phyloP scores from a whole-genome alignment of 2,888 invertebrate species.

The Zhengitettix transpicula region DNA sequence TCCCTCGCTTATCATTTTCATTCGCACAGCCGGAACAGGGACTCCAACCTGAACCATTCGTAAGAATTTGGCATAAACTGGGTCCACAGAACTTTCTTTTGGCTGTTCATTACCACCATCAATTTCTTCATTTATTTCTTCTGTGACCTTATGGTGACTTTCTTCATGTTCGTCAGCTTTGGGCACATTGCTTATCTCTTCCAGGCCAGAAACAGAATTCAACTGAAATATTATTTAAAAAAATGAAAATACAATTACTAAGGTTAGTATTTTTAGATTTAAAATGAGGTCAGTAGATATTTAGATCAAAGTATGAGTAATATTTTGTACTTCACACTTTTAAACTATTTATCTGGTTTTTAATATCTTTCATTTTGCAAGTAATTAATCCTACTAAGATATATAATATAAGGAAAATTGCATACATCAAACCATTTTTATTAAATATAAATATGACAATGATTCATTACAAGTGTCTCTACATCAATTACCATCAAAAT shows the following conservation, averaged over 20 bases:
- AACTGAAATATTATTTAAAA: slow-evolving; percentile 23
- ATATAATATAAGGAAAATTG: too few relatives aligned
- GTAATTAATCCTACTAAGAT: too few relatives aligned
- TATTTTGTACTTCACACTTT: too few relatives aligned
- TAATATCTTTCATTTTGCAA: too few relatives aligned
- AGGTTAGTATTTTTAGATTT: background rate
- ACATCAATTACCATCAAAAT: too few relatives aligned
- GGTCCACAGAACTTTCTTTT: slow-evolving; percentile 27
- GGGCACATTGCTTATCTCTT: slow-evolving; percentile 11
- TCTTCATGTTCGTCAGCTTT: slow-evolving; percentile 3
- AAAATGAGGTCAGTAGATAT: too few relatives aligned
- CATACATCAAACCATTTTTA: too few relatives aligned
- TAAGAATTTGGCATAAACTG: slow-evolving; percentile 58
- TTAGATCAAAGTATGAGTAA: too few relatives aligned
- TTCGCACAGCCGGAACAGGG: slow-evolving; percentile 60
- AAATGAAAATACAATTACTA: background rate
- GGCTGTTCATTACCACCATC: background rate
- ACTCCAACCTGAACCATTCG: slow-evolving; percentile 86
- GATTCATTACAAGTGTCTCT: too few relatives aligned
- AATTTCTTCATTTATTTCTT: slow-evolving; percentile 3
- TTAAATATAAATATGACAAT: too few relatives aligned
- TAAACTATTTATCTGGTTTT: too few relatives aligned
- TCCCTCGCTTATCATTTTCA: slow-evolving; percentile 73
- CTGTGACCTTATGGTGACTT: slow-evolving; percentile 8
- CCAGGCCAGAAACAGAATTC: slow-evolving; percentile 34